A percentile compares a stretch with the other conserved stretches of the same genome.
Evolutionary conservation across 1,140 invertebrate genomes (phyloP).

Genomic region (Cyclina sinensis): DNA sequence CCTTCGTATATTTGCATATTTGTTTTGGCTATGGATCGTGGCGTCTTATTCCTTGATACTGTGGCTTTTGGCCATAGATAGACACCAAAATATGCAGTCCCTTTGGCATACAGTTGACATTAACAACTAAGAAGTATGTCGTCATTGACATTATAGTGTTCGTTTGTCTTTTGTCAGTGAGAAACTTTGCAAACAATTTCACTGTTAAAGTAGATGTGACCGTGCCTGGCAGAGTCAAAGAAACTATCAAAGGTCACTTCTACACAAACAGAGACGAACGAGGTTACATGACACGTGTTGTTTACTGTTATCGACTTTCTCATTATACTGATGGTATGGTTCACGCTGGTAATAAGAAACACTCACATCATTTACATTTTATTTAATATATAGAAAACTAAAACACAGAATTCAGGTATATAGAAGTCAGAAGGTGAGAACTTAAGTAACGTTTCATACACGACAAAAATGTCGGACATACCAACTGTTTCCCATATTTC

Average conservation of each 20-base stretch:
- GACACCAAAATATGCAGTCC: slow-evolving; percentile 42
- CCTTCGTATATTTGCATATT: slow-evolving; percentile 10
- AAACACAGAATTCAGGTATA: background rate
- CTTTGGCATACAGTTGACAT: slow-evolving; percentile 33
- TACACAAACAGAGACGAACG: background rate
- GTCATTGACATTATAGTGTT: background rate
- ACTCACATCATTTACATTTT: slow-evolving; percentile 9
- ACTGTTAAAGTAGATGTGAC: background rate
- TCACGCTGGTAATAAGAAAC: background rate
- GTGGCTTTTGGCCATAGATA: slow-evolving; percentile 28
- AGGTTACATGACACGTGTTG: background rate
- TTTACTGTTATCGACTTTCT: slow-evolving; percentile 41
- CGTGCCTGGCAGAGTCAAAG: background rate
- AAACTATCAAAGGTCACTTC: background rate
- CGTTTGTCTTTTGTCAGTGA: background rate
- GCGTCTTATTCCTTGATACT: slow-evolving; percentile 5
- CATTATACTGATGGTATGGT: slow-evolving; percentile 15
- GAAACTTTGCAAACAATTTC: background rate
- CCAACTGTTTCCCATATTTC: too few species aligned
- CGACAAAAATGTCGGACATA: background rate
- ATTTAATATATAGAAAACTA: background rate
- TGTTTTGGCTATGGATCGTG: background rate
- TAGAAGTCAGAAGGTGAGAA: background rate
- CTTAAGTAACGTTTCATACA: background rate
- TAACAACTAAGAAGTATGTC: background rate